Evolutionary conservation across 2,888 invertebrate species (phyloP).

Genomic region (Icerya purchasi): DNA sequence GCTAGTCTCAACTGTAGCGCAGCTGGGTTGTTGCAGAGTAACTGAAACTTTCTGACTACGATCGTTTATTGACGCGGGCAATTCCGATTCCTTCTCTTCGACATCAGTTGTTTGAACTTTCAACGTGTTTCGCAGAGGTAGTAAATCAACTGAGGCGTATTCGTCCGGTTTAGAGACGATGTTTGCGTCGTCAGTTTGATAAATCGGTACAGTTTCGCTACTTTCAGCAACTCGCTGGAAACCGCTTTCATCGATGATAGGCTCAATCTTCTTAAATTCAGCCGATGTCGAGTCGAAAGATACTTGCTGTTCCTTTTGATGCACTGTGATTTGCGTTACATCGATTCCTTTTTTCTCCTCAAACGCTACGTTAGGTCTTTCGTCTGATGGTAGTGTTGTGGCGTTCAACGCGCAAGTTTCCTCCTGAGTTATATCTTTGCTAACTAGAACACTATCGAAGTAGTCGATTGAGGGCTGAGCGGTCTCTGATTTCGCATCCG

Average conservation of each 20-base stretch:
- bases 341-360: slow-evolving; percentile 20
- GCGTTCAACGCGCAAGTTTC: slow-evolving; percentile 9
- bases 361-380: slow-evolving; percentile 19
- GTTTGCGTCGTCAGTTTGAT: slow-evolving; percentile 20
- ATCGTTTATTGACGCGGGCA: slow-evolving; percentile 24
- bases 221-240: slow-evolving; percentile 20
- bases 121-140: slow-evolving; percentile 31
- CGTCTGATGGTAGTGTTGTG: slow-evolving; percentile 1
- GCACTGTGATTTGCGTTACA: slow-evolving; percentile 3
- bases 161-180: slow-evolving; percentile 23
- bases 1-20: slow-evolving; percentile 23
- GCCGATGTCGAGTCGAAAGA: slow-evolving; percentile 16
- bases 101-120: slow-evolving; percentile 29
- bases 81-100: slow-evolving; percentile 23
- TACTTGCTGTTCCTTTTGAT: slow-evolving; percentile 8
- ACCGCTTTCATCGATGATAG: too few relatives aligned
- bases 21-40: slow-evolving; percentile 25
- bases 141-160: slow-evolving; percentile 21
- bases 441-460: slow-evolving; percentile 23
- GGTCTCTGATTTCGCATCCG: background rate
- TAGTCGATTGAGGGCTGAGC: slow-evolving; percentile 12
- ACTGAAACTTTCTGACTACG: slow-evolving; percentile 26
- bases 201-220: slow-evolving; percentile 19
- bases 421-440: slow-evolving; percentile 22
- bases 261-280: slow-evolving; percentile 19